phyloP scores from a whole-genome alignment of 2,888 invertebrate species.

The Mellilla xanthometata region DNA sequence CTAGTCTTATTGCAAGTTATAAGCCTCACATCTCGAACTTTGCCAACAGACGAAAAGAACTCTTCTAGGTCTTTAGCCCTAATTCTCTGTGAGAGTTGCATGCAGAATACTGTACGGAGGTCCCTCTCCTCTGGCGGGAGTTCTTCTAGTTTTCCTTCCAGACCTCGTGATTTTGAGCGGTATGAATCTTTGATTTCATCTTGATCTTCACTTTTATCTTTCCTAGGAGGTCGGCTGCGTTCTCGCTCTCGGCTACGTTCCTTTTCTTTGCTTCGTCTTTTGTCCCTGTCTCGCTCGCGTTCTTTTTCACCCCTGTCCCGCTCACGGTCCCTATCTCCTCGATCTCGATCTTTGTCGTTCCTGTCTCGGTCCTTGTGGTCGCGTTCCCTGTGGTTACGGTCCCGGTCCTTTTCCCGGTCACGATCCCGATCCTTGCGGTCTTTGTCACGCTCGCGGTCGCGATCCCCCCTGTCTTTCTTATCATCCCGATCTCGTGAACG shows the following conservation, averaged over 20 bases:
- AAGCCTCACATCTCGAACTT: slow-evolving; percentile 98
- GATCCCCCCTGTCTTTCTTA: slow-evolving; percentile 65
- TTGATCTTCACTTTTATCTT: slow-evolving; percentile 60
- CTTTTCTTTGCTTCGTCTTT: slow-evolving; percentile 48
- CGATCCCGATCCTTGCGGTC: slow-evolving; percentile 62
- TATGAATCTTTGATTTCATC: slow-evolving; percentile 58
- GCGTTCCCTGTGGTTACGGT: slow-evolving; percentile 39
- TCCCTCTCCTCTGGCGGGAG: slow-evolving; percentile 98
- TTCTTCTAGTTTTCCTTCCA: slow-evolving; percentile 85
- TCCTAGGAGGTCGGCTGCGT: slow-evolving; percentile 50
- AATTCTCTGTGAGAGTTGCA: slow-evolving; percentile 98
- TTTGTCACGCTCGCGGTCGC: slow-evolving; percentile 50
- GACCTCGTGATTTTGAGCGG: slow-evolving; percentile 74
- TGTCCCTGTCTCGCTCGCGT: slow-evolving; percentile 50
- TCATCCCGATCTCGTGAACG: slow-evolving; percentile 82
- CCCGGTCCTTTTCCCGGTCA: slow-evolving; percentile 61
- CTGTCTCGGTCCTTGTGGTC: slow-evolving; percentile 53
- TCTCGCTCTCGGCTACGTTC: slow-evolving; percentile 58
- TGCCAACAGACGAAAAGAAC: slow-evolving; percentile 99
- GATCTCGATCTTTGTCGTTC: slow-evolving; percentile 45
- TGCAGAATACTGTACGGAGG: slow-evolving; percentile 99
- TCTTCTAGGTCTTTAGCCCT: slow-evolving; percentile 97
- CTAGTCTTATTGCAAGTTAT: slow-evolving; percentile 99
- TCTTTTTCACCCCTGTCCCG: slow-evolving; percentile 70
- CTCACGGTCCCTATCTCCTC: slow-evolving; percentile 47